Percentiles rank a stretch among this genome's conserved stretches.
phyloP scores from a whole-genome alignment of 2,888 invertebrate species.

The Alviniconcha strummeri region DNA sequence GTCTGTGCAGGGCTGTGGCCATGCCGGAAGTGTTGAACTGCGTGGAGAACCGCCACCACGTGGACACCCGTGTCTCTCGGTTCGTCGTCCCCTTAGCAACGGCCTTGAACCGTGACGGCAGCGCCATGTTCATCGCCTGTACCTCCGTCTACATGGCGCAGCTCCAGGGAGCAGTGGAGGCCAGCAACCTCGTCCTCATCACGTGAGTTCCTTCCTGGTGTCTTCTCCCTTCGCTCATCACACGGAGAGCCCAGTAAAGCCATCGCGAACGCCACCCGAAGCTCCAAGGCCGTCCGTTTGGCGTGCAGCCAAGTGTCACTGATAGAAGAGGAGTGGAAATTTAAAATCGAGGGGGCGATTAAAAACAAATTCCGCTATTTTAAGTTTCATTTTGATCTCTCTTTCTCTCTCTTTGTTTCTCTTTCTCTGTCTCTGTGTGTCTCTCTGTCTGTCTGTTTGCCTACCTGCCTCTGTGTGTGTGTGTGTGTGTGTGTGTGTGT shows the following conservation, averaged over 20 bases:
- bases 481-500: slow-evolving; percentile 3
- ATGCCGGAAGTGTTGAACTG: slow-evolving; percentile 61
- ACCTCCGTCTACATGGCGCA: slow-evolving; percentile 62
- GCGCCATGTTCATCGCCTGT: slow-evolving; percentile 60
- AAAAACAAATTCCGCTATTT: no score
- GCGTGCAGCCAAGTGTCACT: no score
- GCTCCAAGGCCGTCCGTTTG: not conserved
- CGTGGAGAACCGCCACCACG: slow-evolving; percentile 55
- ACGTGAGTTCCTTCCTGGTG: slow-evolving; percentile 47
- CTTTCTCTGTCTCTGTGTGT: not conserved
- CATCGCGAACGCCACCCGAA: no score
- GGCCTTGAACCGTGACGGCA: slow-evolving; percentile 65
- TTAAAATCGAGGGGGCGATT: no score
- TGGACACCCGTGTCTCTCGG: slow-evolving; percentile 58
- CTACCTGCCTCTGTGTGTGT: not conserved
- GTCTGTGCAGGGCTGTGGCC: slow-evolving; percentile 8
- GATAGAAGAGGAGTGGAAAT: no score
- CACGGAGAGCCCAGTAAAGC: no score
- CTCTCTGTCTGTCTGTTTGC: not conserved
- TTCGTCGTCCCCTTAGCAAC: slow-evolving; percentile 64
- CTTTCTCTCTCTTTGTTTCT: not conserved
- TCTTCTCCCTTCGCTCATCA: no score
- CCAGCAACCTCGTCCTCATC: slow-evolving; percentile 49
- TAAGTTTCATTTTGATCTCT: not conserved
- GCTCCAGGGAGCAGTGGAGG: slow-evolving; percentile 45